Conservation (phyloP, 2,113 vertebrate species). For the Mustelus asterias region DNA sequence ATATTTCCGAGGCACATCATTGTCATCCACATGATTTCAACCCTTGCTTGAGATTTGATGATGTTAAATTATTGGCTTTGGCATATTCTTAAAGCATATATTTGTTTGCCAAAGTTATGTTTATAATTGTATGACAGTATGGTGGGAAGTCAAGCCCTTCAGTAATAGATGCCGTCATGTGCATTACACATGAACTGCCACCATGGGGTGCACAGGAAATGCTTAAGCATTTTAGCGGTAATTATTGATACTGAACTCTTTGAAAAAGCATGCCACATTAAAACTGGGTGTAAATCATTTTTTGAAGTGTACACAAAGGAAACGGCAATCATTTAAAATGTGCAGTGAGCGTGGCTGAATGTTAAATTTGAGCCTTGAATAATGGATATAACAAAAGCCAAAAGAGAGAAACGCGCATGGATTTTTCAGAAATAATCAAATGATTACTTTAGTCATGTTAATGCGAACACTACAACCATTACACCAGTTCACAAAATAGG, state of each 20-base stretch:
- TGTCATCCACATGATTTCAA: background rate
- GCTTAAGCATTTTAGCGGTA: background rate
- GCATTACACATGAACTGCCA: background rate
- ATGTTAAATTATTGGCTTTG: background rate
- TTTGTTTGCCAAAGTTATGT: background rate
- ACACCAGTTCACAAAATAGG: background rate
- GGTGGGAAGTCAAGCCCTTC: background rate
- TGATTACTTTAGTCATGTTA: background rate
- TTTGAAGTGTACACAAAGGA: background rate
- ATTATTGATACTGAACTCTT: background rate
- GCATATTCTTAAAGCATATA: background rate
- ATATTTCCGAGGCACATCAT: background rate
- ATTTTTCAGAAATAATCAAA: background rate
- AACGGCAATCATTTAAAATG: background rate
- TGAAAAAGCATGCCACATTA: background rate
- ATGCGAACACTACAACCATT: background rate
- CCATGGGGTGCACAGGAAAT: slow-evolving; percentile 20
- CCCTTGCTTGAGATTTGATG: background rate
- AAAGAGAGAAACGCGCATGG: background rate
- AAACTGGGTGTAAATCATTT: background rate
- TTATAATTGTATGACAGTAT: background rate
- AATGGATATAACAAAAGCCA: background rate
- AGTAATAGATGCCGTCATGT: background rate
- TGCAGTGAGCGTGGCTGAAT: background rate
- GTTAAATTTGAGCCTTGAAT: background rate